These are phyloP conservation scores for Podarcis cretensis DNA, from an alignment of 2,113 vertebrate genomes.

Conservation along the genomic window DNA sequence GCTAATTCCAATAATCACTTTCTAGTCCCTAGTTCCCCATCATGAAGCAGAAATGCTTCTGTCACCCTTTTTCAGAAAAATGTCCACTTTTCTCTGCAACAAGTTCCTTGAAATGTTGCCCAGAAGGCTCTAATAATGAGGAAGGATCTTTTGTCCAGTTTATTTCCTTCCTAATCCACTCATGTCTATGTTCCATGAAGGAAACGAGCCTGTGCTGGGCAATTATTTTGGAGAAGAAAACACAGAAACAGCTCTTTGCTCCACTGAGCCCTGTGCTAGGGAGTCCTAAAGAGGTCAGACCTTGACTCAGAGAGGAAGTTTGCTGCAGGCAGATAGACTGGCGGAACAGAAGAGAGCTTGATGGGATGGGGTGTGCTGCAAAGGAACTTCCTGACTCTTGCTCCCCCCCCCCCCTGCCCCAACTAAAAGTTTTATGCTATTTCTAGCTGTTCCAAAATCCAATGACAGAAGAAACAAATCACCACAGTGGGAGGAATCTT, in stretches of 20 bases:
- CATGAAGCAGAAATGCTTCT: not conserved
- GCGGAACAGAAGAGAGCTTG: constrained; percentile 60
- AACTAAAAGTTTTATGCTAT: constrained; percentile 32
- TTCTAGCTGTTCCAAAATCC: not conserved
- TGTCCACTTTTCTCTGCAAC: not conserved
- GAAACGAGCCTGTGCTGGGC: constrained; percentile 29
- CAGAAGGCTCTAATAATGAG: not conserved
- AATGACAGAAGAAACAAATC: not conserved
- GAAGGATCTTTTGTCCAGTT: constrained; percentile 8
- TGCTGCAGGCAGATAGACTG: constrained; percentile 53
- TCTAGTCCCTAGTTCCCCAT: not conserved
- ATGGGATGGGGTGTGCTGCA: not conserved
- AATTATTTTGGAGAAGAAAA: constrained; percentile 45
- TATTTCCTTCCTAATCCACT: not conserved
- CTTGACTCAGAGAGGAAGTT: constrained; percentile 54
- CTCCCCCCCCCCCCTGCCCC: not conserved
- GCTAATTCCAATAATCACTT: not conserved
- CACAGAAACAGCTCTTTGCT: constrained; percentile 45
- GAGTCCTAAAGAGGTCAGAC: constrained; percentile 35
- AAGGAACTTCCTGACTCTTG: constrained; percentile 50
- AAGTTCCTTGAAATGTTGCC: not conserved
- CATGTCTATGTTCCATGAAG: constrained; percentile 2
- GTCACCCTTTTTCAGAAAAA: not conserved
- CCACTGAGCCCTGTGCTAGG: not conserved
- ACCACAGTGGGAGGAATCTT: not conserved